Evolutionary conservation across 2,888 invertebrate genomes (phyloP), one percentile per base, ranked within the genome.

Genomic region (Linnaemya tessellans): DNA sequence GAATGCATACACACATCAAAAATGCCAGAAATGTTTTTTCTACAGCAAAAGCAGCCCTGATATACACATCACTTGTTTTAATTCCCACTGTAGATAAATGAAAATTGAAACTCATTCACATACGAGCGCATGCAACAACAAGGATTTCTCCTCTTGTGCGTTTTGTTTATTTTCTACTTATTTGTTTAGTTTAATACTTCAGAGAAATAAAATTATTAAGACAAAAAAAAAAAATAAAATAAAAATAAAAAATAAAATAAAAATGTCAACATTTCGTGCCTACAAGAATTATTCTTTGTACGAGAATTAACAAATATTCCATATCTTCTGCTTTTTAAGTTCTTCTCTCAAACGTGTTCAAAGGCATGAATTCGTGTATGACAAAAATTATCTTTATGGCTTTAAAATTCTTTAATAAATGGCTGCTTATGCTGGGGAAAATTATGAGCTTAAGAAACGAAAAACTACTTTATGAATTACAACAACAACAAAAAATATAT

Each of bases 201-300:
- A 62, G 49, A 74, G 46, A 56, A 64, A 80, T 68, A 30, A 74
- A 67, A 67, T 67, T 74, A 67, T 62, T 46, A 70, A 70, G 30
- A 68, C 22, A 64, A 56, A 75, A 5, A 30, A 30, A 30, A 3
- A 3, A 60, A 20, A 43, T 51, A n/a, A n/a, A n/a, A n/a, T n/a
- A n/a, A n/a, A n/a, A n/a, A n/a, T n/a, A n/a, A n/a, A n/a, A n/a
- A n/a, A n/a, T n/a, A n/a, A n/a, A n/a, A 82, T 67, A 77, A 64
- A 80, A 75, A 77, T 71, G 81, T 82, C 81, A 81, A 56, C 68
- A 82, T 74, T 56, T 25, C 22, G 20, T 56, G 46, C 49, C 22
- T 54, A 10, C 22, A 5, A 9, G n/a, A n/a, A 1, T 62, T 49
- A 49, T 4, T 60, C 20, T 60, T 62, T 60, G 20, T 62, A 38